Percentiles rank a stretch among this genome's conserved stretches.
Evolutionary conservation across 2,113 vertebrate genomes (phyloP).

Genomic region (Eclectus roratus): DNA sequence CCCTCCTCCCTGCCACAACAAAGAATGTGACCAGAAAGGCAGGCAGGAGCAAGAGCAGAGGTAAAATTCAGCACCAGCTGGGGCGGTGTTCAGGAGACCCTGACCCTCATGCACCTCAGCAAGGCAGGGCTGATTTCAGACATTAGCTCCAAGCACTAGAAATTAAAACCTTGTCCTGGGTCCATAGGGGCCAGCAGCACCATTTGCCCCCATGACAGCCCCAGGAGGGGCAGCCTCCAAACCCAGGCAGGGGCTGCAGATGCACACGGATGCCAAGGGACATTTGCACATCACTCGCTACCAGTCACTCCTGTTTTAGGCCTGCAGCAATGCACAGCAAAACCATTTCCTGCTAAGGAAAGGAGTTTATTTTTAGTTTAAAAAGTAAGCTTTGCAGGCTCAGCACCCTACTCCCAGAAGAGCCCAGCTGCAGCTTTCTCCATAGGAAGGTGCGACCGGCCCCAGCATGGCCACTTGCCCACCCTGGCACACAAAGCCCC

Average conservation of each 20-base stretch:
- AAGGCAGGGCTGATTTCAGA: background rate
- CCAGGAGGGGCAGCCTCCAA: background rate
- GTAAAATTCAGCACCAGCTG: background rate
- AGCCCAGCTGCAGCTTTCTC: background rate
- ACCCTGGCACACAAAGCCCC: background rate
- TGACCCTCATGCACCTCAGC: fast-evolving
- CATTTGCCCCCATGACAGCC: background rate
- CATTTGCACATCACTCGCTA: background rate
- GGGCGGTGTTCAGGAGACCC: background rate
- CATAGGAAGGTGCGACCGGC: background rate
- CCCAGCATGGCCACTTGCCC: fast-evolving
- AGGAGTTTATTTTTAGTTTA: background rate
- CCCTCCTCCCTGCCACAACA: background rate
- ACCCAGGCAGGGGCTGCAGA: background rate
- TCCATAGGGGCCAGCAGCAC: background rate
- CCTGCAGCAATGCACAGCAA: background rate
- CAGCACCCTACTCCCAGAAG: background rate
- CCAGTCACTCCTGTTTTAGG: background rate
- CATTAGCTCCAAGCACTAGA: background rate
- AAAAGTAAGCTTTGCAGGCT: background rate
- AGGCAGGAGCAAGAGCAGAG: background rate
- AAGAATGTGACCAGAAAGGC: background rate
- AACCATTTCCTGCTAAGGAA: background rate
- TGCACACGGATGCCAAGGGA: fast-evolving
- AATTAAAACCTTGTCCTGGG: background rate